Evolutionary conservation across 2,888 invertebrate genomes (phyloP).

Genomic region (Limenitis arthemis): DNA sequence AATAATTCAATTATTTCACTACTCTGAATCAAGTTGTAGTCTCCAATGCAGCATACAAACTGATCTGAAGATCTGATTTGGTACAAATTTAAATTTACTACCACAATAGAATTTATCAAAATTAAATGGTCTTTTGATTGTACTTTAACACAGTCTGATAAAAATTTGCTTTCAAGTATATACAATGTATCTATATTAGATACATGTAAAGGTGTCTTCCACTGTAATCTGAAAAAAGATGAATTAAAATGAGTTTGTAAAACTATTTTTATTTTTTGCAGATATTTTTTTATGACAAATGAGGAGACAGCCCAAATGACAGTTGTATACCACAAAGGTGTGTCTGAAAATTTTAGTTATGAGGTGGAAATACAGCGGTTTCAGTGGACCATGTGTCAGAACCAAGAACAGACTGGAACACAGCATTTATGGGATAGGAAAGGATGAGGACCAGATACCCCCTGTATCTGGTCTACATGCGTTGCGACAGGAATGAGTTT

Average conservation of each 20-base stretch:
- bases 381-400: too few relatives aligned
- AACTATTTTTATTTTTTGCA: neutral
- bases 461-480: too few relatives aligned
- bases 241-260: neutral
- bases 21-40: constrained; percentile 49
- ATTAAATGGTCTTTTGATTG: constrained; percentile 27
- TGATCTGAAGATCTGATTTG: constrained; percentile 34
- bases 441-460: too few relatives aligned
- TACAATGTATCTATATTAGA: constrained; percentile 43
- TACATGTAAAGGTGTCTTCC: constrained; percentile 33
- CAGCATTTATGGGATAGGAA: too few relatives aligned
- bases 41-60: constrained; percentile 48
- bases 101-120: constrained; percentile 40
- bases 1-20: constrained; percentile 53
- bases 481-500: too few relatives aligned
- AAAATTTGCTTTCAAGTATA: constrained; percentile 55
- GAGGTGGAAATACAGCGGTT: too few relatives aligned
- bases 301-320: too few relatives aligned
- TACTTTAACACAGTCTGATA: constrained; percentile 42
- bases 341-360: too few relatives aligned
- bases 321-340: too few relatives aligned
- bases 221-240: constrained; percentile 43
- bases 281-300: too few relatives aligned
- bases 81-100: constrained; percentile 45
- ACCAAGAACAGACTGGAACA: too few relatives aligned